Conservation (phyloP, 2,888 invertebrate species). For the Tanypteryx hageni region DNA sequence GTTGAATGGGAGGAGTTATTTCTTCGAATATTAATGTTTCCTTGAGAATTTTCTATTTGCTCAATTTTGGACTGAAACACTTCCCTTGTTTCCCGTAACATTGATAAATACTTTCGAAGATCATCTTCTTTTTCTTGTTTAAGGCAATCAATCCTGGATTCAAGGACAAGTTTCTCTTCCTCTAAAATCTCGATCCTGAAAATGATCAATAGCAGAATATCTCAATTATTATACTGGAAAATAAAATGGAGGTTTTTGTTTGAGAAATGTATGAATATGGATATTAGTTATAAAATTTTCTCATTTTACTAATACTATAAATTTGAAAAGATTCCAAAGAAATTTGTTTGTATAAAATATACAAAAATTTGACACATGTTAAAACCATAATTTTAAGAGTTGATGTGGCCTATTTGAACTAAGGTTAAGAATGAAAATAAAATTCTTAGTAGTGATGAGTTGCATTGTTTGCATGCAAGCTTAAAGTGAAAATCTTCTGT, state of each 20-base stretch:
- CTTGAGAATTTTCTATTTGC: background rate
- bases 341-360: no score
- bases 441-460: no score
- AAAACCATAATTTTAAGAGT: no score
- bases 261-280: no score
- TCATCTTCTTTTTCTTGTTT: conserved; percentile 81
- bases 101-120: conserved; percentile 77
- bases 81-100: conserved; percentile 79
- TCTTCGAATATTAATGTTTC: background rate
- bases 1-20: background rate
- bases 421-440: no score
- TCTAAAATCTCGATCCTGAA: conserved; percentile 80
- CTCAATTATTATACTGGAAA: background rate
- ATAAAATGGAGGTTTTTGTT: background rate
- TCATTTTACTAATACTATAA: background rate
- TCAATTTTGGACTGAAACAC: conserved; percentile 74
- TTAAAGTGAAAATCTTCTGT: no score
- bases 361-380: no score
- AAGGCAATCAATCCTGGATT: conserved; percentile 80
- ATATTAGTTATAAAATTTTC: background rate
- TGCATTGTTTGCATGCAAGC: no score
- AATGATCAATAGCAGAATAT: background rate
- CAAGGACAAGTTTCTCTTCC: conserved; percentile 82
- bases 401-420: no score
- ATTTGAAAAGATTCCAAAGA: no score